Percentiles rank a stretch among this genome's conserved stretches.
Evolutionary conservation across 2,113 vertebrate species (phyloP).

Genomic region (Hylia prasina): DNA sequence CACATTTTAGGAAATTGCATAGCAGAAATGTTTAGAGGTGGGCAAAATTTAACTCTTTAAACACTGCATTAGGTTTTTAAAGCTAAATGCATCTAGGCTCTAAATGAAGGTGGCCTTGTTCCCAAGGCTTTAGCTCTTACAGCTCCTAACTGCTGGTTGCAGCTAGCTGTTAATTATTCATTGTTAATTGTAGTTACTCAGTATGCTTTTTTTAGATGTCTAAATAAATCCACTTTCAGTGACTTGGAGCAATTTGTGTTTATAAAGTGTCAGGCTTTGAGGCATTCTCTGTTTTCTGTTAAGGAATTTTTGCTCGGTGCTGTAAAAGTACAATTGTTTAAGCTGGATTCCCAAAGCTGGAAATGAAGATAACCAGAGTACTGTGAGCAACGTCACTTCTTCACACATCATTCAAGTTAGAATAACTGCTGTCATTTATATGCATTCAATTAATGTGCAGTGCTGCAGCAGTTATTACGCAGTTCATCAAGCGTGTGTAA

Average conservation of each 20-base stretch:
- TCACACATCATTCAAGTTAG: conserved; percentile 57
- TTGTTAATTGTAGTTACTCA: background rate
- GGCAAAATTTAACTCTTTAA: background rate
- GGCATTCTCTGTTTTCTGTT: background rate
- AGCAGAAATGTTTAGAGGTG: background rate
- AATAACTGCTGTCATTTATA: conserved; percentile 75
- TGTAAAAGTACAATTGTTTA: background rate
- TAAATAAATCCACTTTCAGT: background rate
- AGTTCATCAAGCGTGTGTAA: conserved; percentile 77
- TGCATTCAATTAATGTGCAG: conserved; percentile 65
- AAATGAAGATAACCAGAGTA: background rate
- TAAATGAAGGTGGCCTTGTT: background rate
- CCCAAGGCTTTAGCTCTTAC: background rate
- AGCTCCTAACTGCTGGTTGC: background rate
- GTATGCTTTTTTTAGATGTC: background rate
- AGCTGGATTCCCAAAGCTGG: background rate
- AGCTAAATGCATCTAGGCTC: background rate
- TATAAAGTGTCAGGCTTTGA: background rate
- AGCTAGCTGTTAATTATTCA: background rate
- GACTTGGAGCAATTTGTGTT: background rate
- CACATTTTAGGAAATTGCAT: background rate
- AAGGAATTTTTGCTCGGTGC: background rate
- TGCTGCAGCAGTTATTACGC: conserved; percentile 70
- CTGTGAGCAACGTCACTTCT: conserved; percentile 33
- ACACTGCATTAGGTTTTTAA: background rate